Percentiles rank a stretch among this genome's conserved stretches.
Evolutionary conservation across 2,888 invertebrate species (phyloP).

Genomic region (Rhyacophila evoluta): DNA sequence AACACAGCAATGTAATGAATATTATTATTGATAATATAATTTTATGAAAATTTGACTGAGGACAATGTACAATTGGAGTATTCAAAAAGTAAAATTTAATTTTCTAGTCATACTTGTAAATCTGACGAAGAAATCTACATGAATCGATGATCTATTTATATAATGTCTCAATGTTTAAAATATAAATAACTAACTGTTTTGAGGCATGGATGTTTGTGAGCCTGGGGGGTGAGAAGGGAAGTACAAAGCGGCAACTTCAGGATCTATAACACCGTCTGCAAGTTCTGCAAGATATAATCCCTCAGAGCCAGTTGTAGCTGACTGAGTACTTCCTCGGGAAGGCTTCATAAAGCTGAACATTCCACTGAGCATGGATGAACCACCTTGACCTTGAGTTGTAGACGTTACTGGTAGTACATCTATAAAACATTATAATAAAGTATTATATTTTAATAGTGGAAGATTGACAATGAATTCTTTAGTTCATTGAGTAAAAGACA

Average conservation of each 20-base stretch:
- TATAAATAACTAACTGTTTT: constrained; percentile 51
- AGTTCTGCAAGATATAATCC: constrained; percentile 94
- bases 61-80: too few relatives aligned
- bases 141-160: too few relatives aligned
- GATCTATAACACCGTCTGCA: constrained; percentile 89
- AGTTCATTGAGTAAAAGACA: too few relatives aligned
- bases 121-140: too few relatives aligned
- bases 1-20: constrained; percentile 10
- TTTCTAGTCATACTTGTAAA: too few relatives aligned
- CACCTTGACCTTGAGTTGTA: constrained; percentile 32
- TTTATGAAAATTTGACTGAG: too few relatives aligned
- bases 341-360: constrained; percentile 95
- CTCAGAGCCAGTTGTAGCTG: constrained; percentile 71
- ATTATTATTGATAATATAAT: too few relatives aligned
- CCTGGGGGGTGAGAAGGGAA: constrained; percentile 76
- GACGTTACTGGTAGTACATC: not conserved
- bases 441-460: not conserved
- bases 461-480: not conserved
- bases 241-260: constrained; percentile 91
- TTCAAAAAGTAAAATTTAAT: too few relatives aligned
- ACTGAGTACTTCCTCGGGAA: constrained; percentile 31
- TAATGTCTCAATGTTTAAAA: too few relatives aligned
- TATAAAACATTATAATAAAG: not conserved
- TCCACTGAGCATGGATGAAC: constrained; percentile 83
- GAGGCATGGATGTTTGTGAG: not conserved